Evolutionary conservation across 2,797 vertebrate species (phyloP), one percentile per base, ranked within the genome.

Genomic region (Semaprochilodus insignis): DNA sequence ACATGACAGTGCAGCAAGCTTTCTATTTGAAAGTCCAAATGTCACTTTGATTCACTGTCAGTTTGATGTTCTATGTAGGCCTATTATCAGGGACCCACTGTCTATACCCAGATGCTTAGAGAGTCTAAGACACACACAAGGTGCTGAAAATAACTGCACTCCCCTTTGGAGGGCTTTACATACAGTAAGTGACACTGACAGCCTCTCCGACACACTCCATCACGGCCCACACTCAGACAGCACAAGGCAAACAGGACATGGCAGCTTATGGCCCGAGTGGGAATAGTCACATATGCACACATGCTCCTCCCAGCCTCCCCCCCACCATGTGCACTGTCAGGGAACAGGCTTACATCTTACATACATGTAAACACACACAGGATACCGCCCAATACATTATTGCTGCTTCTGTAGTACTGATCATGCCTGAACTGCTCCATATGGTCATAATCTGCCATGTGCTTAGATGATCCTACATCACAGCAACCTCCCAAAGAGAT

Each of bases 131-230:
- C 4, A 3, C 14, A 19, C 21, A 44, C 17, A 76, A 76, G 69
- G 31, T 36, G 48, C 63, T 83, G 25, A 83, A 83, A 57, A 75
- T 57, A 85, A 79, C 59, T 36, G 6, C 31, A 66, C 55, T 25
- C 57, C 23, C 65, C 15, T 71, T 69, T 55, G 36, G 10, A 74
- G 21, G 65, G 69, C 5, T 73, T 79, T 74, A 75, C 23, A 3
- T 65, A 36, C 48, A 54, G 34, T 71, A 69, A 67, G 48, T 70
- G 67, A 79, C 48, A 67, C 44, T 76, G 48, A 72, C 79, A 81
- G 51, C 36, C 67, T 34, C 27, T 10, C 65, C 51, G 27, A 40
- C 15, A 25, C 66, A 80, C 51, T n/a, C 67, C 54, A 51, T 77
- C 66, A 85, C 69, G 57, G 19, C n/a, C 34, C 65, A 67, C 65